Percentiles rank a stretch among this genome's conserved stretches.
phyloP scores from a whole-genome alignment of 2,888 invertebrate species.

The Germaria angustata region DNA sequence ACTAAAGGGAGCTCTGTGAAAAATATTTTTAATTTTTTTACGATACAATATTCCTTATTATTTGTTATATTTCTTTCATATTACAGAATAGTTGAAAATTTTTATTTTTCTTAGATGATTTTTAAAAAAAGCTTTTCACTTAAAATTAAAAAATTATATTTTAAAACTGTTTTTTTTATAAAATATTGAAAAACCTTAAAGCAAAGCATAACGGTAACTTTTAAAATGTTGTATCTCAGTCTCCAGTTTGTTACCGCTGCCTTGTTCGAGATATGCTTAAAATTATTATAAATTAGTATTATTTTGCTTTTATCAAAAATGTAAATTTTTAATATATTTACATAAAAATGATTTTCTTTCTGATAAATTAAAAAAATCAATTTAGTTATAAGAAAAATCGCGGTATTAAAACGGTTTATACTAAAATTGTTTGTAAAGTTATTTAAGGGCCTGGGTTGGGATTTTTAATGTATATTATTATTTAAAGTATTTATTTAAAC shows the following conservation, averaged over 20 bases:
- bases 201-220: slow-evolving; percentile 76
- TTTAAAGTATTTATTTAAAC: slow-evolving; percentile 47
- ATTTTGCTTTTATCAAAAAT: slow-evolving; percentile 59
- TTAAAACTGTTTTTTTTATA: slow-evolving; percentile 1
- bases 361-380: slow-evolving; percentile 25
- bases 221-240: slow-evolving; percentile 80
- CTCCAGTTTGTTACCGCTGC: slow-evolving; percentile 78
- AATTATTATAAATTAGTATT: slow-evolving; percentile 53
- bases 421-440: slow-evolving; percentile 1
- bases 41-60: neutral
- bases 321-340: slow-evolving; percentile 68
- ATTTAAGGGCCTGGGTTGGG: neutral
- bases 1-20: too few species aligned
- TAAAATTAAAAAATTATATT: neutral
- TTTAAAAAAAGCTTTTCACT: neutral
- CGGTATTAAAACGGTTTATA: neutral
- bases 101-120: neutral
- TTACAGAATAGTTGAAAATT: neutral
- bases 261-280: slow-evolving; percentile 62
- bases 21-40: too few species aligned
- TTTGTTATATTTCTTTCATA: neutral
- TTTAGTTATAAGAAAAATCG: slow-evolving; percentile 25
- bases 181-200: slow-evolving; percentile 33
- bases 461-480: neutral
- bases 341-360: slow-evolving; percentile 45